Conservation (phyloP, 2,888 invertebrate species). For the Limnephilus lunatus region DNA sequence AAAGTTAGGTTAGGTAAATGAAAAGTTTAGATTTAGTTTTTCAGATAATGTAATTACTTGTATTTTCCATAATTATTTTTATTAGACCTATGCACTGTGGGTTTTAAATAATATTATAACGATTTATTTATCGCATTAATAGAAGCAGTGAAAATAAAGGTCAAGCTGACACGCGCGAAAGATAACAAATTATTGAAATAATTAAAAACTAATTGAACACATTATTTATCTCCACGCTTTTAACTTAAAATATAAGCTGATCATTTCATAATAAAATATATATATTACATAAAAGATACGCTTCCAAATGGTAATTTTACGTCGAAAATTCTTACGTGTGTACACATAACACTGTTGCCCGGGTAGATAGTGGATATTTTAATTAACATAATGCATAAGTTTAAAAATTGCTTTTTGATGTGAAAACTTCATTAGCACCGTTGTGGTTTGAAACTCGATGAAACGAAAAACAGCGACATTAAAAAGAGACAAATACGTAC, state of each 20-base stretch:
- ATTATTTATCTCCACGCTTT: not conserved
- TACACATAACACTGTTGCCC: too few relatives aligned
- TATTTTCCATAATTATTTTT: not conserved
- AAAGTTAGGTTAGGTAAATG: not conserved
- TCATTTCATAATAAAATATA: not conserved
- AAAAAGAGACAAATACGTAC: too few relatives aligned
- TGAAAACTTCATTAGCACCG: too few relatives aligned
- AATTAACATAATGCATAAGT: too few relatives aligned
- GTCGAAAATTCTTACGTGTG: too few relatives aligned
- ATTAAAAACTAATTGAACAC: not conserved
- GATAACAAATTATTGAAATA: not conserved
- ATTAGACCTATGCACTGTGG: not conserved
- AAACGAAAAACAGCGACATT: too few relatives aligned
- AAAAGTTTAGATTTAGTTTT: not conserved
- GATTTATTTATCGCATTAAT: not conserved
- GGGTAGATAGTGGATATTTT: too few relatives aligned
- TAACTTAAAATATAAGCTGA: not conserved
- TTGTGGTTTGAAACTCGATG: too few relatives aligned
- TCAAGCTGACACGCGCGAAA: not conserved
- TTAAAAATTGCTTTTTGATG: too few relatives aligned
- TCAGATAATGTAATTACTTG: not conserved
- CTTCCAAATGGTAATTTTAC: not conserved
- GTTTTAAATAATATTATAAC: not conserved
- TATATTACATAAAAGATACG: not conserved
- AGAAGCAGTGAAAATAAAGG: not conserved